A percentile compares a stretch with the other conserved stretches of the same genome.
Conservation (phyloP, 1,140 invertebrate genomes). For the Drosophila insularis region DNA sequence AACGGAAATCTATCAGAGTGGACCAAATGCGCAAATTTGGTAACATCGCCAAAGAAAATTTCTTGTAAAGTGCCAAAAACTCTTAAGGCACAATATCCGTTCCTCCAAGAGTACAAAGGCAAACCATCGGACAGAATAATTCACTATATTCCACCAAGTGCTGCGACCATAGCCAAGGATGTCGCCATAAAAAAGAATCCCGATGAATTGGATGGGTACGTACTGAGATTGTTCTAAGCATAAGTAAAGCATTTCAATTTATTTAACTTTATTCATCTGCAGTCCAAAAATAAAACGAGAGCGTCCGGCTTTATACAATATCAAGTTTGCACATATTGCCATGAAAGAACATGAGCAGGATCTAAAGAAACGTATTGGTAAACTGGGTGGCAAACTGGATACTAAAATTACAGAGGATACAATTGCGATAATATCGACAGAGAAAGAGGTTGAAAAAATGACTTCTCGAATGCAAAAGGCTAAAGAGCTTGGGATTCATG, state of each 20-base stretch:
- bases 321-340: conserved; percentile 91
- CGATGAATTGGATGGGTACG: conserved; percentile 83
- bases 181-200: conserved; percentile 84
- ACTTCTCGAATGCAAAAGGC: conserved; percentile 87
- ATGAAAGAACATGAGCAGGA: conserved; percentile 85
- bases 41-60: conserved; percentile 89
- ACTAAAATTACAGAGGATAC: conserved; percentile 86
- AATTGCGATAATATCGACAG: conserved; percentile 90
- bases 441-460: conserved; percentile 88
- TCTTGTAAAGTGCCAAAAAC: conserved; percentile 89
- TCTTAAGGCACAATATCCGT: conserved; percentile 85
- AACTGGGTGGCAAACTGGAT: conserved; percentile 89
- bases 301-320: conserved; percentile 88
- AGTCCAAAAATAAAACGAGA: conserved; percentile 85
- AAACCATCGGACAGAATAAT: conserved; percentile 86
- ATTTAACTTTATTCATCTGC: conserved; percentile 41
- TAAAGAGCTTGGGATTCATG: conserved; percentile 88
- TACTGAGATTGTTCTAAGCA: conserved; percentile 15
- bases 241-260: conserved; percentile 16
- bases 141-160: conserved; percentile 84
- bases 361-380: conserved; percentile 87
- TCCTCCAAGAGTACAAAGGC: conserved; percentile 88
- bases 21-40: conserved; percentile 92
- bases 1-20: conserved; percentile 93
- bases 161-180: conserved; percentile 67